phyloP scores from a whole-genome alignment of 2,113 vertebrate genomes.

The Dasyurus viverrinus region DNA sequence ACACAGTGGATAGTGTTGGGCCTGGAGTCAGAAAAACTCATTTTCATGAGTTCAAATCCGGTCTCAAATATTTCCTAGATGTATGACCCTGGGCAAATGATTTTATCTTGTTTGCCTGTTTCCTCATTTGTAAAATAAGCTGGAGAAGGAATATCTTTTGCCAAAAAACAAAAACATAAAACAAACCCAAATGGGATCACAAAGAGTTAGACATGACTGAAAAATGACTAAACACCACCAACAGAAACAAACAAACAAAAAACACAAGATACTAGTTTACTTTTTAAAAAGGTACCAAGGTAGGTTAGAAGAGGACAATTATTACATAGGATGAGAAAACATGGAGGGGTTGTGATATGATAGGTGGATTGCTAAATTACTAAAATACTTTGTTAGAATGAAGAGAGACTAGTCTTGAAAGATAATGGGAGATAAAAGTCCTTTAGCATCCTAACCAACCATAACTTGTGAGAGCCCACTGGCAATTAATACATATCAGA shows the following conservation, averaged over 20 bases:
- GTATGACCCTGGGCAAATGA: not conserved
- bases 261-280: not conserved
- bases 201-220: not conserved
- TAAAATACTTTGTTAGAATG: not conserved
- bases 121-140: not conserved
- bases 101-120: not conserved
- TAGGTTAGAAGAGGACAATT: not conserved
- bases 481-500: not conserved
- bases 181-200: too few species aligned
- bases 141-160: not conserved
- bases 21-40: not conserved
- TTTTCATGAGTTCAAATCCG: not conserved
- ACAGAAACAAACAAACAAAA: not conserved
- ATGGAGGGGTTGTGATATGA: not conserved
- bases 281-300: not conserved
- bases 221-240: not conserved
- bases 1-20: not conserved
- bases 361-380: not conserved
- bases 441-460: not conserved
- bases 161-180: not conserved
- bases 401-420: not conserved
- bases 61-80: not conserved
- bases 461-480: not conserved
- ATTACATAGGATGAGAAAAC: not conserved
- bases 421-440: not conserved